These are phyloP conservation scores for Silurus glanis DNA, from an alignment of 2,113 vertebrate genomes.

Conservation along the genomic window DNA sequence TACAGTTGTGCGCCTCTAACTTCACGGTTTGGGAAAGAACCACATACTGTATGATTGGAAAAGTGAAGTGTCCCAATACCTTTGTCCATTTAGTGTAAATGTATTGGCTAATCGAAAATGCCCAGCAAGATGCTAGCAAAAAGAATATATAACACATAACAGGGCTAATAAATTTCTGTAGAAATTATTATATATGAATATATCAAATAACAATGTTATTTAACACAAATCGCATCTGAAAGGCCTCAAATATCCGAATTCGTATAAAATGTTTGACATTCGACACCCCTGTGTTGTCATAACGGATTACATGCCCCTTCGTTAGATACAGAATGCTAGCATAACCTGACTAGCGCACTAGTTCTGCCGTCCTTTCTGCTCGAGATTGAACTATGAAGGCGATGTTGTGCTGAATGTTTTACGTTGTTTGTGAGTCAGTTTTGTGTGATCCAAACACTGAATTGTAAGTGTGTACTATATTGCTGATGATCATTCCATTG, in stretches of 20 bases:
- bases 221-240: not conserved
- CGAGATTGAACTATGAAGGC: slow-evolving; percentile 25
- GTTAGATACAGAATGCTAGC: not conserved
- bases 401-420: slow-evolving; percentile 61
- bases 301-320: not conserved
- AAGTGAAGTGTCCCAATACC: too few relatives aligned
- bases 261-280: not conserved
- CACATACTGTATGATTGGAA: too few relatives aligned
- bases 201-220: not conserved
- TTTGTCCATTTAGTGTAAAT: too few relatives aligned
- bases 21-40: too few relatives aligned
- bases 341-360: not conserved
- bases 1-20: too few relatives aligned
- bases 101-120: too few relatives aligned
- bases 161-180: too few relatives aligned
- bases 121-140: too few relatives aligned
- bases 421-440: slow-evolving; percentile 32
- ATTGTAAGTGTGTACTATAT: slow-evolving; percentile 70
- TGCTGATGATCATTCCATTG: slow-evolving; percentile 79
- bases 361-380: not conserved
- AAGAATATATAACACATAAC: too few relatives aligned
- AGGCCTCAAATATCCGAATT: not conserved
- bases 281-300: not conserved
- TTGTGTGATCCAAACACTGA: slow-evolving; percentile 74
- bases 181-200: too few relatives aligned